These are phyloP conservation scores for Falcaria lacertinaria DNA, from an alignment of 2,888 invertebrate genomes.

Conservation along the genomic window DNA sequence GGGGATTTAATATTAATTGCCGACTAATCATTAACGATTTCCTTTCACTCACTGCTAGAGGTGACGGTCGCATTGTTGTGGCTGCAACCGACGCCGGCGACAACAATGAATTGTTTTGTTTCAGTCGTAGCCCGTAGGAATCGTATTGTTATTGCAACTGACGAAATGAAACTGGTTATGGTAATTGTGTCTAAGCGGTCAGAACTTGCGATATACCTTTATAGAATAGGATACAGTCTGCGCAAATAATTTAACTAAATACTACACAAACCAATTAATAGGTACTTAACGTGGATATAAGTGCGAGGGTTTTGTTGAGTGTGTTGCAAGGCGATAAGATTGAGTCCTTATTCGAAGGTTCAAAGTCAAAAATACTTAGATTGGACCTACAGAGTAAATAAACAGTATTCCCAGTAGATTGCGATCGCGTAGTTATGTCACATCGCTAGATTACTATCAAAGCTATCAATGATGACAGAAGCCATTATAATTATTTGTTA, in stretches of 20 bases:
- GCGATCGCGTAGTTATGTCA: too few relatives aligned
- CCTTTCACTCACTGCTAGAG: slow-evolving; percentile 58
- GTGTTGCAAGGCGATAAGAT: too few relatives aligned
- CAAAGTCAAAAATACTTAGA: too few relatives aligned
- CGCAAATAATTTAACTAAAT: not conserved
- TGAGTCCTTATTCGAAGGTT: too few relatives aligned
- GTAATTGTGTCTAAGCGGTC: slow-evolving; percentile 14
- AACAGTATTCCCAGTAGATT: too few relatives aligned
- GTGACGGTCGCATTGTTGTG: slow-evolving; percentile 31
- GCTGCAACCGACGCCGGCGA: slow-evolving; percentile 26
- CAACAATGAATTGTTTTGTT: slow-evolving; percentile 44
- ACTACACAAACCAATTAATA: too few relatives aligned
- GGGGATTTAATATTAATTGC: slow-evolving; percentile 55
- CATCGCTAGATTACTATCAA: too few relatives aligned
- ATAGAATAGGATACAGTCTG: not conserved
- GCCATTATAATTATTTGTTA: too few relatives aligned
- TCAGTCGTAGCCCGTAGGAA: slow-evolving; percentile 17
- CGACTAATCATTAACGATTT: slow-evolving; percentile 47
- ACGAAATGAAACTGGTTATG: slow-evolving; percentile 14
- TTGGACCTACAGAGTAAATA: too few relatives aligned
- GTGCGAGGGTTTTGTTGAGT: too few relatives aligned
- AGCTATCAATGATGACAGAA: too few relatives aligned
- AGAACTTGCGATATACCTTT: slow-evolving; percentile 5
- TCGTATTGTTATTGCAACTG: slow-evolving; percentile 16
- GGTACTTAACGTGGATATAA: too few relatives aligned